phyloP scores from a whole-genome alignment of 1,140 invertebrate species.

The Lasioglossum baleicum region DNA sequence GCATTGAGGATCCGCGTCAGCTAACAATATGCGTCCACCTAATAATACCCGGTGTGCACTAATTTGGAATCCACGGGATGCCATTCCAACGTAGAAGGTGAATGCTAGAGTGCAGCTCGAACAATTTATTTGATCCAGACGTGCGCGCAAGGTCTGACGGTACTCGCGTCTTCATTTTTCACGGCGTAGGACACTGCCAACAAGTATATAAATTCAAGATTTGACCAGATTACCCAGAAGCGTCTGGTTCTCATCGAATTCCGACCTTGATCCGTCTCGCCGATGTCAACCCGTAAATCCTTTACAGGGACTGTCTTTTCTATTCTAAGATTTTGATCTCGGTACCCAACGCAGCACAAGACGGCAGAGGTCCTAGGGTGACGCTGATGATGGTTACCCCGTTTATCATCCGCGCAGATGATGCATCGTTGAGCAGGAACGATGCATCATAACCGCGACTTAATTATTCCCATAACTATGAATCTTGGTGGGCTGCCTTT shows the following conservation, averaged over 20 bases:
- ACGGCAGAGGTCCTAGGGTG: background rate
- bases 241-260: background rate
- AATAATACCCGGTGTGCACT: background rate
- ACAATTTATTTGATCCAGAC: constrained; percentile 24
- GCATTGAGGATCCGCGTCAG: too few species aligned
- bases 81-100: constrained; percentile 14
- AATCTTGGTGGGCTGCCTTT: constrained; percentile 4
- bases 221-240: background rate
- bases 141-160: background rate
- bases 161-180: constrained; percentile 25
- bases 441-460: constrained; percentile 36
- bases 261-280: background rate
- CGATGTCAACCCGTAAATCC: constrained; percentile 4
- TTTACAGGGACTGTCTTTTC: background rate
- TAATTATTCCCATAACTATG: constrained; percentile 33
- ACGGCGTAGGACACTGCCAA: background rate
- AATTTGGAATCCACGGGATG: constrained; percentile 3
- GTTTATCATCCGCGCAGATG: constrained; percentile 35
- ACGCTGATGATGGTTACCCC: background rate
- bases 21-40: constrained; percentile 15
- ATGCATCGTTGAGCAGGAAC: constrained; percentile 35
- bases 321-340: too few species aligned
- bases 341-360: too few species aligned
- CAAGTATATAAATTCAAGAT: background rate
- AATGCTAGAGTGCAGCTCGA: background rate